phyloP scores from a whole-genome alignment of 2,113 vertebrate genomes.

The Caloenas nicobarica region DNA sequence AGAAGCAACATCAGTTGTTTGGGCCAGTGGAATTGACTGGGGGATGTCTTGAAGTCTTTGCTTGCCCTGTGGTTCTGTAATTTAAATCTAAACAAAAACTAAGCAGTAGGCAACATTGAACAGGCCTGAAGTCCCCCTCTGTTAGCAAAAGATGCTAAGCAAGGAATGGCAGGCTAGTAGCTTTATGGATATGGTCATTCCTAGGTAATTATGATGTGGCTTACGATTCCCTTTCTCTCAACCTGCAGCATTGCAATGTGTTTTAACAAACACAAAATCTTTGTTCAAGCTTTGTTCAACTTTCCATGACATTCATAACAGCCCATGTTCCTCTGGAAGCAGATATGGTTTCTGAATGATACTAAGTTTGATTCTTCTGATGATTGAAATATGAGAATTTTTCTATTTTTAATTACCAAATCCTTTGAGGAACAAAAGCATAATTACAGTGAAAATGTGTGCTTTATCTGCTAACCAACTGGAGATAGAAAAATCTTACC shows the following conservation, averaged over 20 bases:
- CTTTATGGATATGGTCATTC: background rate
- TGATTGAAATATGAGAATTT: background rate
- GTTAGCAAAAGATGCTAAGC: background rate
- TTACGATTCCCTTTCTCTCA: background rate
- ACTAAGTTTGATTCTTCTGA: background rate
- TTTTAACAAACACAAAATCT: background rate
- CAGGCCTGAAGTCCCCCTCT: background rate
- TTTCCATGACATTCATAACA: background rate
- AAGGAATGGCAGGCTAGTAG: background rate
- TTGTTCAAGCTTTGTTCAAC: background rate
- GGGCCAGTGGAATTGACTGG: background rate
- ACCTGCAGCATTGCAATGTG: background rate
- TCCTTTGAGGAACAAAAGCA: background rate
- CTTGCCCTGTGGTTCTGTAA: background rate
- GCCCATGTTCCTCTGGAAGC: background rate
- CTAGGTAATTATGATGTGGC: rapidly evolving
- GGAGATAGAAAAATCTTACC: background rate
- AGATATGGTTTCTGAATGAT: background rate
- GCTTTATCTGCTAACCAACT: background rate
- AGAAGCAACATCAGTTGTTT: background rate
- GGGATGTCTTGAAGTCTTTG: background rate
- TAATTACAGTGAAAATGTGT: background rate
- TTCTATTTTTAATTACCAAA: background rate
- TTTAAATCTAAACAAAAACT: background rate
- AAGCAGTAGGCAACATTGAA: background rate